A percentile compares a stretch with the other conserved stretches of the same genome.
phyloP scores from a whole-genome alignment of 2,888 invertebrate genomes.

The Pogonocherus hispidulus region DNA sequence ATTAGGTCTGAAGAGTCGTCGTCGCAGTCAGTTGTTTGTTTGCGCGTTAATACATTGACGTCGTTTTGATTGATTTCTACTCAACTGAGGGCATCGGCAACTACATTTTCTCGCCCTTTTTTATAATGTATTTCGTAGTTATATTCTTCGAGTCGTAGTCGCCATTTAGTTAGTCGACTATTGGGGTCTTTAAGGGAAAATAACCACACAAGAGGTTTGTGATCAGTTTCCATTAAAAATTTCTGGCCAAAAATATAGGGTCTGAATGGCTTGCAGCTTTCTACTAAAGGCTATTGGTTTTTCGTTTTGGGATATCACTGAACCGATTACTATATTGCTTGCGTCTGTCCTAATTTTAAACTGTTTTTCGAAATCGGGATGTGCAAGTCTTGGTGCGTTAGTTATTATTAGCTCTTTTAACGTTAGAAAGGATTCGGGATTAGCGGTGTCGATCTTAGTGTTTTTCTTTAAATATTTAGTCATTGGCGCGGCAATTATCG shows the following conservation, averaged over 20 bases:
- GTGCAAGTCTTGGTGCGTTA: not conserved
- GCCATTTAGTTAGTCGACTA: not conserved
- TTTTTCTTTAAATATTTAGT: too few relatives aligned
- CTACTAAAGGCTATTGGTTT: not conserved
- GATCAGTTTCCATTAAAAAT: not conserved
- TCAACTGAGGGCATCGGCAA: not conserved
- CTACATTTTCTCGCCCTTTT: too few relatives aligned
- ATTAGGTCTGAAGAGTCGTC: not conserved
- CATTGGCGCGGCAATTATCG: not conserved
- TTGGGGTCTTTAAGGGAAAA: not conserved
- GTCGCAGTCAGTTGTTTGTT: not conserved
- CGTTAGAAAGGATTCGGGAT: too few relatives aligned
- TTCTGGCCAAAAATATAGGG: too few relatives aligned
- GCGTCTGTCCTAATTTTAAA: not conserved
- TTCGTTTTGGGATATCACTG: too few relatives aligned
- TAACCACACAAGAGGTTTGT: not conserved
- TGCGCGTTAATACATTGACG: not conserved
- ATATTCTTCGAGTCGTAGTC: not conserved
- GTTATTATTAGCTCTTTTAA: too few relatives aligned
- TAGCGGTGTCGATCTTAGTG: too few relatives aligned
- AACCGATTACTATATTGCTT: not conserved
- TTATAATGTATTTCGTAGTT: too few relatives aligned
- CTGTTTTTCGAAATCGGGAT: too few relatives aligned
- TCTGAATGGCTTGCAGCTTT: too few relatives aligned
- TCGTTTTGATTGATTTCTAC: not conserved